phyloP scores from a whole-genome alignment of 2,888 invertebrate genomes.

The Drosophila putrida region DNA sequence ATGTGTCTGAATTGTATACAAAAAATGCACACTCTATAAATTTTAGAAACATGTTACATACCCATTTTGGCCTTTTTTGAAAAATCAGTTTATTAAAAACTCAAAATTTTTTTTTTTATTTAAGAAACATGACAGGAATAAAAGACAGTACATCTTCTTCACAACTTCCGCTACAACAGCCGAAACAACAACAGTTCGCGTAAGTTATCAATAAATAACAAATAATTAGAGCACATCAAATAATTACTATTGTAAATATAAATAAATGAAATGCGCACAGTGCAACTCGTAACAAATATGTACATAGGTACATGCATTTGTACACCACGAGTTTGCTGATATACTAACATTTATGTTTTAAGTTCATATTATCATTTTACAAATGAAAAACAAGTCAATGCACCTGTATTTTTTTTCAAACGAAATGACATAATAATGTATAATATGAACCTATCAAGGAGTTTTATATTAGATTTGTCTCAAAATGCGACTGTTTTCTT shows the following conservation, averaged over 20 bases:
- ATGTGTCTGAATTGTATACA: too few relatives aligned
- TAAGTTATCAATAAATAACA: conserved; percentile 64
- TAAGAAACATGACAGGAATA: conserved; percentile 20
- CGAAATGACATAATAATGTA: conserved; percentile 30
- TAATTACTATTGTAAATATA: conserved; percentile 34
- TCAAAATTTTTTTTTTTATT: conserved; percentile 11
- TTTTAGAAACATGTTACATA: neutral
- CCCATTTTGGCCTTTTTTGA: neutral
- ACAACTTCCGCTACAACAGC: conserved; percentile 49
- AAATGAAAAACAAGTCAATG: conserved; percentile 9
- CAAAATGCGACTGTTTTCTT: conserved; percentile 2
- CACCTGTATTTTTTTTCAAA: neutral
- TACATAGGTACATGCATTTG: neutral
- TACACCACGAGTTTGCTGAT: conserved; percentile 2
- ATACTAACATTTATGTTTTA: conserved; percentile 3
- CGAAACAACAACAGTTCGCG: conserved; percentile 78
- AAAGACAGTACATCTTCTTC: conserved; percentile 15
- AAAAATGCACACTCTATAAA: too few relatives aligned
- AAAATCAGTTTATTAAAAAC: neutral
- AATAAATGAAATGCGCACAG: conserved; percentile 5
- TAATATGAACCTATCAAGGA: neutral
- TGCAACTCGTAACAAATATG: neutral
- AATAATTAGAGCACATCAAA: conserved; percentile 33
- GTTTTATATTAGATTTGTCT: neutral
- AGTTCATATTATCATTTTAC: conserved; percentile 7